These are phyloP conservation scores for Imbricaverruca yamaguchii DNA, from an alignment of 2,888 invertebrate species.

Conservation along the genomic window DNA sequence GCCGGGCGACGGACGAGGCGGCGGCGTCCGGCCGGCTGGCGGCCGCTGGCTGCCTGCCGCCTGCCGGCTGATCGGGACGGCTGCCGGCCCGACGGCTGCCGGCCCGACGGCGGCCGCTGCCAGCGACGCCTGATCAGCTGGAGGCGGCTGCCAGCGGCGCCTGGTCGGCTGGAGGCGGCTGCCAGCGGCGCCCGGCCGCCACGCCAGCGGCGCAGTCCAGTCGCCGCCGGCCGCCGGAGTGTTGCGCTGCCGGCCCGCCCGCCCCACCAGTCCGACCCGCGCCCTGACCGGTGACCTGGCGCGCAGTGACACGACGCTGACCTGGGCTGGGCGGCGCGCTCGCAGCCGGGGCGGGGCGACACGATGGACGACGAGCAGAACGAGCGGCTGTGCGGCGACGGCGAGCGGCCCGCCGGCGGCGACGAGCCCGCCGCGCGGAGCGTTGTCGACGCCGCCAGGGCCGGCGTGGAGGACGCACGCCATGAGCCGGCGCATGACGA, in stretches of 20 bases:
- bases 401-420: background rate
- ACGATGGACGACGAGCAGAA: background rate
- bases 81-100: too few relatives aligned
- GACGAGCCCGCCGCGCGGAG: background rate
- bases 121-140: too few relatives aligned
- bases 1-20: too few relatives aligned
- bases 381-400: slow-evolving; percentile 7
- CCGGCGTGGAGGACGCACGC: too few relatives aligned
- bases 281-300: background rate
- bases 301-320: background rate
- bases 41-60: too few relatives aligned
- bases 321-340: background rate
- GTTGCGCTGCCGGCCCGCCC: background rate
- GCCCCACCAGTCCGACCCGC: background rate
- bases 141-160: too few relatives aligned
- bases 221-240: background rate
- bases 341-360: background rate
- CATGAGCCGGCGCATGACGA: too few relatives aligned
- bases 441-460: background rate
- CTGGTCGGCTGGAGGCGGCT: too few relatives aligned
- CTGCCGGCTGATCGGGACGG: too few relatives aligned
- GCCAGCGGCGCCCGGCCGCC: background rate
- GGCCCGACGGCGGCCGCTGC: too few relatives aligned
- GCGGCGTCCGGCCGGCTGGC: too few relatives aligned
- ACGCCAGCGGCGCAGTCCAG: background rate